phyloP scores from a whole-genome alignment of 2,888 invertebrate species.

The Drepana falcataria region DNA sequence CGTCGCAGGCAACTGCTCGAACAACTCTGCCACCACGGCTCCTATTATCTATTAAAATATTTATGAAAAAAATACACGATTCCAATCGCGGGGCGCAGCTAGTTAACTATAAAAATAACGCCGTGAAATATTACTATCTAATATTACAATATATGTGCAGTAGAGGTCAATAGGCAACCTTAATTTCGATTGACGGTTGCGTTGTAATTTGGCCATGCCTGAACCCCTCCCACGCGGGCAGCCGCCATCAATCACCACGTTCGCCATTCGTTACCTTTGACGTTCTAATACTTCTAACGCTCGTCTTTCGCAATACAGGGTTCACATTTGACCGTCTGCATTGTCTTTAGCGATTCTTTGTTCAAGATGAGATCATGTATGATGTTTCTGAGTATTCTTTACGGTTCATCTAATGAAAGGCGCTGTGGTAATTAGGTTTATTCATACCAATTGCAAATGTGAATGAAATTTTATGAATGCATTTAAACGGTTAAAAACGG shows the following conservation, averaged over 20 bases:
- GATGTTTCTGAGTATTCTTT: constrained; percentile 7
- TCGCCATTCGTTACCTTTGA: constrained; percentile 59
- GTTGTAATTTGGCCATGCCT: constrained; percentile 61
- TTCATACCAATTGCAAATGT: neutral
- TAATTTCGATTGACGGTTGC: constrained; percentile 10
- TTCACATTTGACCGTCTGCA: constrained; percentile 54
- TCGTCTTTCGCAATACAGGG: constrained; percentile 43
- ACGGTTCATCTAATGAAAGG: constrained; percentile 13
- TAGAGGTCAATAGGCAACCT: constrained; percentile 3
- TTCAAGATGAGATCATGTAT: constrained; percentile 28
- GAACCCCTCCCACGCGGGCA: constrained; percentile 54
- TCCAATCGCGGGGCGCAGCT: too few relatives aligned
- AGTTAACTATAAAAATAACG: neutral
- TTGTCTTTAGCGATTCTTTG: constrained; percentile 30
- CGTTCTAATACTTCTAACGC: constrained; percentile 61
- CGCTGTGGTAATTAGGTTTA: neutral
- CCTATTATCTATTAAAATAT: too few relatives aligned
- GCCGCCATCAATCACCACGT: constrained; percentile 61
- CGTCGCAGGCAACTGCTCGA: too few relatives aligned
- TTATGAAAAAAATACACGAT: too few relatives aligned
- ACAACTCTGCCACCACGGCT: too few relatives aligned
- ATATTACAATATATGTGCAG: neutral
- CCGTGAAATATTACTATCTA: neutral
- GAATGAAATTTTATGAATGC: neutral
- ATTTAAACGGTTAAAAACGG: neutral